phyloP scores from a whole-genome alignment of 2,113 vertebrate genomes.

The Mus spicilegus region DNA sequence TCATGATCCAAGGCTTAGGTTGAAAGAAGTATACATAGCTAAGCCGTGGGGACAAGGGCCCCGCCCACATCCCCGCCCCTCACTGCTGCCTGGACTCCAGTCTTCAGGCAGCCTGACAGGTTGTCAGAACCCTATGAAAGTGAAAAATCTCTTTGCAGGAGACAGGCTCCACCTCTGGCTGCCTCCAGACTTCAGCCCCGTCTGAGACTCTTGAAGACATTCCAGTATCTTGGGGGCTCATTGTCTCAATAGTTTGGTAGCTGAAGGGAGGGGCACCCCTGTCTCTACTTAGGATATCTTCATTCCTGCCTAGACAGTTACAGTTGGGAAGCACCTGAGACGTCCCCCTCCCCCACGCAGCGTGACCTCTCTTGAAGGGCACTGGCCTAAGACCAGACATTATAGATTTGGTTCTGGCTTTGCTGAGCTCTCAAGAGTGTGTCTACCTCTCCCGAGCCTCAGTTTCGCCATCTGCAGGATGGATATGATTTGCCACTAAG shows the following conservation, averaged over 20 bases:
- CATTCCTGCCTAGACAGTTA: neutral
- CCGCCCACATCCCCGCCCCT: neutral
- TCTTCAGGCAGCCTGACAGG: neutral
- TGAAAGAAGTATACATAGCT: neutral
- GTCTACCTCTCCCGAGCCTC: neutral
- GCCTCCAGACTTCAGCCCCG: neutral
- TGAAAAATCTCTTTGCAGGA: neutral
- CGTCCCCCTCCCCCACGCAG: neutral
- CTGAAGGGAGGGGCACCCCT: neutral
- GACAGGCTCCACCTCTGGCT: neutral
- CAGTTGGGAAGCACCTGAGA: neutral
- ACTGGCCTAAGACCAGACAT: neutral
- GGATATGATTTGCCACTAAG: fast-evolving
- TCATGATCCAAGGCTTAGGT: neutral
- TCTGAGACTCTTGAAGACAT: neutral
- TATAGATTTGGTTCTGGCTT: neutral
- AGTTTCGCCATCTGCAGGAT: neutral
- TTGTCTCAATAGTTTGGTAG: neutral
- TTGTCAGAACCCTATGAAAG: neutral
- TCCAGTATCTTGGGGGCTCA: neutral
- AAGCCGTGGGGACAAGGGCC: too few species aligned
- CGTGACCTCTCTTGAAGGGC: neutral
- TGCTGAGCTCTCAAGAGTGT: neutral
- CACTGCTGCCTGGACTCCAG: neutral
- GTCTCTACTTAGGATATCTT: neutral